These are phyloP conservation scores for Saccopteryx bilineata DNA, from an alignment of 2,113 vertebrate species.

Conservation along the genomic window DNA sequence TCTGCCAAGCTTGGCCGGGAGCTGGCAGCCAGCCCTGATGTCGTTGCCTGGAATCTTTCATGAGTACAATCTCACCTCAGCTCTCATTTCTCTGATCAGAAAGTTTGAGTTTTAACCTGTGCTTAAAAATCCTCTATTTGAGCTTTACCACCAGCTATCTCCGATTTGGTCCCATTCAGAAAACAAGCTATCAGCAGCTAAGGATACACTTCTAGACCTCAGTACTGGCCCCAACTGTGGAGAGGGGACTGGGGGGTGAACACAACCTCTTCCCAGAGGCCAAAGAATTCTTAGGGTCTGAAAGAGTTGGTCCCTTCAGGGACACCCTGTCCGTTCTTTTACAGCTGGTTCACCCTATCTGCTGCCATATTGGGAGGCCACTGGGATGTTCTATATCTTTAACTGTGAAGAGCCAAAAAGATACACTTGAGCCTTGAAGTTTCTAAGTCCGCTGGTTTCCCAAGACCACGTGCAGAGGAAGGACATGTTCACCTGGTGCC, in stretches of 20 bases:
- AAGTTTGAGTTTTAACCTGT: neutral
- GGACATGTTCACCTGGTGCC: no score
- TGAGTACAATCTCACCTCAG: constrained; percentile 27
- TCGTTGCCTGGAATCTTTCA: constrained; percentile 44
- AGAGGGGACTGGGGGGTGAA: no score
- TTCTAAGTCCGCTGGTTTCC: neutral
- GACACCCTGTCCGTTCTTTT: neutral
- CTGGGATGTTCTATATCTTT: constrained; percentile 34
- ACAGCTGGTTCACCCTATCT: neutral
- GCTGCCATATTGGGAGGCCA: neutral
- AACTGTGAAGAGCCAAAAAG: neutral
- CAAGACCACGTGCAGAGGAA: neutral
- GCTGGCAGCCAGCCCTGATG: constrained; percentile 56
- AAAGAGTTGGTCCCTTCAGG: neutral
- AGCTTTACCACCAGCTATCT: neutral
- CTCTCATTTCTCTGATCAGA: constrained; percentile 63
- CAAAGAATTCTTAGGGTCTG: neutral
- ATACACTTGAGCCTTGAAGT: neutral
- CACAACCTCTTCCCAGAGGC: neutral
- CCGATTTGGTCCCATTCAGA: constrained; percentile 24
- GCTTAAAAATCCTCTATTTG: constrained; percentile 7
- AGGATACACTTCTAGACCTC: neutral
- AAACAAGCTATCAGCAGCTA: neutral
- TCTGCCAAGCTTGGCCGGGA: constrained; percentile 63
- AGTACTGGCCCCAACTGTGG: fast-evolving